Base-by-base conservation (phyloP, 2,113 vertebrate species). In the Orycteropus afer region DNA sequence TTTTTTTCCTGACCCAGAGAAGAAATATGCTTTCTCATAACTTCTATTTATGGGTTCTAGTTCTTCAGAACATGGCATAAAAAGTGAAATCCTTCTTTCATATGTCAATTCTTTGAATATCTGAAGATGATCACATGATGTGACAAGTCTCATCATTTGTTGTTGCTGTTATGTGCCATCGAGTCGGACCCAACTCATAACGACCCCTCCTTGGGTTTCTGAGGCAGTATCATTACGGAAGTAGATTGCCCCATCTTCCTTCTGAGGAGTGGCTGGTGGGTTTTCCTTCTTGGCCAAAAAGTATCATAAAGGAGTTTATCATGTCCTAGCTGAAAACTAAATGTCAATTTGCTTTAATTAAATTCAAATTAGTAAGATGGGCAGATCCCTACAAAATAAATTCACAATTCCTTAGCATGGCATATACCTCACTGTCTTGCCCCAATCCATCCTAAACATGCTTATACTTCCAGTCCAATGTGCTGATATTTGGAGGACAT, bases 271-370 rank as follows among this genome's bases (percentile, higher is more conserved):
- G n/a, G n/a, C n/a, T n/a, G n/a, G n/a, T n/a, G n/a, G n/a, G n/a
- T n/a, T n/a, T n/a, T n/a, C n/a, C n/a, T n/a, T n/a, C 47, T 73
- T 57, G 13, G 40, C 73, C 78, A 90, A 86, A 90, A 89, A 51
- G 22, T 65, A 45, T 69, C 76, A 40, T 12, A 23, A 95, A 61
- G 83, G 47, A 83, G 32, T 37, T 69, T 61, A 91, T 67, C n/a
- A 49, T 83, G 34, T 93, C 42, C 63, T 55, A 40, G 27, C 3
- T 82, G n/a, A 86, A 63, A 89, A 45, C 69, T 83, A 83, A 22
- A 65, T 80, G 63, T n/a, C 10, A 71, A 3, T 49, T 89, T 49
- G n/a, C 76, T 79, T 94, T 11, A 69, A 63, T 84, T 90, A 88
- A 65, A 82, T 73, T 83, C 63, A 63, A 40, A 17, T 51, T 53